Percentiles rank a stretch among this genome's conserved stretches.
Conservation (phyloP, 2,113 vertebrate genomes). For the Fukomys damarensis region DNA sequence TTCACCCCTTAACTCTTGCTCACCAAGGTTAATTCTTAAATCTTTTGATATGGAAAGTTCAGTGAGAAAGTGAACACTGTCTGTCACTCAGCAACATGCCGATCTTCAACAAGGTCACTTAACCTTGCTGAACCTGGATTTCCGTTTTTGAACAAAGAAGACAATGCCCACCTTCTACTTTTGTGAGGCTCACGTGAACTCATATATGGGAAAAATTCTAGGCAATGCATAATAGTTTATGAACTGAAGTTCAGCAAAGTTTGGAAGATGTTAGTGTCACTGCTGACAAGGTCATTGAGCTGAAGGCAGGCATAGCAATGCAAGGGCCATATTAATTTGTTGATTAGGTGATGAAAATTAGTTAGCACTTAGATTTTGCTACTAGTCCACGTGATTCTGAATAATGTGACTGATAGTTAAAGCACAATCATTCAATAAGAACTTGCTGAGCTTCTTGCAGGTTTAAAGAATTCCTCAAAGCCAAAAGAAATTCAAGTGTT, state of each 20-base stretch:
- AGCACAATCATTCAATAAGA: background rate
- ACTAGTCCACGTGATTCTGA: background rate
- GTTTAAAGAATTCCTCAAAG: background rate
- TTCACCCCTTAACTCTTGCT: slow-evolving; percentile 1
- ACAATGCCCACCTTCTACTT: background rate
- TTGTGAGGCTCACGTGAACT: background rate
- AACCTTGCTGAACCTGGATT: slow-evolving; percentile 42
- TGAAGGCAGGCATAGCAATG: background rate
- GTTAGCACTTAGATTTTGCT: background rate
- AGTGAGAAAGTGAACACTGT: background rate
- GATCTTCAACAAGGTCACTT: slow-evolving; percentile 46
- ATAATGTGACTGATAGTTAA: slow-evolving; percentile 20
- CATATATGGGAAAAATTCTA: background rate
- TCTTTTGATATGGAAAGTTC: slow-evolving; percentile 56
- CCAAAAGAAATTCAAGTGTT: slow-evolving; percentile 37
- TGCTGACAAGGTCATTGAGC: background rate
- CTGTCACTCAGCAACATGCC: slow-evolving; percentile 10
- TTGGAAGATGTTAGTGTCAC: background rate
- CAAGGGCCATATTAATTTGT: background rate
- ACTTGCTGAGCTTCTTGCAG: background rate
- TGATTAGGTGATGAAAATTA: slow-evolving; percentile 11
- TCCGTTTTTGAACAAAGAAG: slow-evolving; percentile 33
- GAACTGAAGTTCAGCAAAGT: background rate
- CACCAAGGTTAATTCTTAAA: slow-evolving; percentile 54
- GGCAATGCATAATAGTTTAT: background rate